phyloP scores from a whole-genome alignment of 2,797 vertebrate species.

The Loris lydekkerianus region DNA sequence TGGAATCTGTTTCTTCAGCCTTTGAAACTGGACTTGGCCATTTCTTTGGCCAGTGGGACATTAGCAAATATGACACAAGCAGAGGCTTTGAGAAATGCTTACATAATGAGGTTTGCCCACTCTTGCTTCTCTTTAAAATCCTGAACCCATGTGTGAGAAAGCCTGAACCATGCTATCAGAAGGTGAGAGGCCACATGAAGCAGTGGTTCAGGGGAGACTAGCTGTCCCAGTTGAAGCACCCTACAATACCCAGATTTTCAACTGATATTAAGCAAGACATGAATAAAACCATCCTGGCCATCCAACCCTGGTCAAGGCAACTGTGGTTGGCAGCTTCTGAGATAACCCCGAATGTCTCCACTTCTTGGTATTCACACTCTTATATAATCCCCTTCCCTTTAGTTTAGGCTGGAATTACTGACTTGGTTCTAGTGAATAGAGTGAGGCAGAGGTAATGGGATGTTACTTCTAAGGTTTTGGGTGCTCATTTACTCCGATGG shows the following conservation, averaged over 20 bases:
- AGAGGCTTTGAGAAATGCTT: constrained; percentile 53
- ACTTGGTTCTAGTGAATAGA: constrained; percentile 46
- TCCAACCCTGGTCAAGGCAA: background rate
- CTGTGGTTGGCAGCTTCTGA: background rate
- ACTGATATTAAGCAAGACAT: background rate
- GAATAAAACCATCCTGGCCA: constrained; percentile 35
- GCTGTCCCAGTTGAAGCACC: background rate
- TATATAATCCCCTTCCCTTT: background rate
- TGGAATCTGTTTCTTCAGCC: background rate
- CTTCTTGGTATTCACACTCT: background rate
- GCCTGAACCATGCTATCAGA: background rate
- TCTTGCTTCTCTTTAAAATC: constrained; percentile 26
- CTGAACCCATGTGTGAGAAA: background rate
- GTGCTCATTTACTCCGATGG: background rate
- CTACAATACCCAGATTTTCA: constrained; percentile 6
- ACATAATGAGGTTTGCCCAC: background rate
- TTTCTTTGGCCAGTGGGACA: constrained; percentile 26
- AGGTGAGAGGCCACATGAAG: background rate
- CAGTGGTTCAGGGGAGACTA: constrained; percentile 22
- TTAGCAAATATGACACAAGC: background rate
- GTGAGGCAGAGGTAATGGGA: background rate
- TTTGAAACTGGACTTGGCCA: background rate
- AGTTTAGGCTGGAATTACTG: constrained; percentile 29
- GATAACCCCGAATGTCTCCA: background rate
- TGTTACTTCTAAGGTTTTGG: constrained; percentile 1